These are phyloP conservation scores for Drosophila lutescens DNA, from an alignment of 2,888 invertebrate species.

Conservation along the genomic window DNA sequence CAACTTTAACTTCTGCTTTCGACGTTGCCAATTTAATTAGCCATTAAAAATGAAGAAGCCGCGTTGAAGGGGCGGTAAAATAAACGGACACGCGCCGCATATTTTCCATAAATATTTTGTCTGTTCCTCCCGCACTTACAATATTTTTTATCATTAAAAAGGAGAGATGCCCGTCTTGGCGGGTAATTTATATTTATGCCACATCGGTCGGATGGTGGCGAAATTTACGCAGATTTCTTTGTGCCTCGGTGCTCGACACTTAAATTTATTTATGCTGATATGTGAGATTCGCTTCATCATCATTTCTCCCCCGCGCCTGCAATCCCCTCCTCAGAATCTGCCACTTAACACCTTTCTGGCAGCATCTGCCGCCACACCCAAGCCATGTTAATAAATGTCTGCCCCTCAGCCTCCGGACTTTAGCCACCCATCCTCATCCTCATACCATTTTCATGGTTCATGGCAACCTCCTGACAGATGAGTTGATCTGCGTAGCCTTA, in stretches of 20 bases:
- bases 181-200: slow-evolving; percentile 52
- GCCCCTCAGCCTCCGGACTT: background rate
- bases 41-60: slow-evolving; percentile 60
- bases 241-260: slow-evolving; percentile 30
- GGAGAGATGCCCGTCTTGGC: slow-evolving; percentile 2
- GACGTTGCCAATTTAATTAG: slow-evolving; percentile 70
- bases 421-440: background rate
- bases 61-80: slow-evolving; percentile 7
- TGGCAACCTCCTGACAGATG: slow-evolving; percentile 43
- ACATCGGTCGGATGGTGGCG: slow-evolving; percentile 30
- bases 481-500: slow-evolving; percentile 62
- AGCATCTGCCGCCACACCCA: slow-evolving; percentile 70
- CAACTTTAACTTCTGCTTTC: slow-evolving; percentile 19
- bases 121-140: slow-evolving; percentile 15
- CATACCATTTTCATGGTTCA: slow-evolving; percentile 8
- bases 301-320: slow-evolving; percentile 49
- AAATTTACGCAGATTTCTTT: slow-evolving; percentile 45
- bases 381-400: slow-evolving; percentile 71
- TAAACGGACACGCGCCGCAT: slow-evolving; percentile 50
- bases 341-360: slow-evolving; percentile 42
- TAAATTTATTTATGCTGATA: slow-evolving; percentile 50
- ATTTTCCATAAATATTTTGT: slow-evolving; percentile 62
- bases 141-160: slow-evolving; percentile 40
- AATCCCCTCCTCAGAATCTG: background rate
- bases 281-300: slow-evolving; percentile 66